Conservation (phyloP, 1,140 invertebrate species). For the Trichogramma pretiosum region DNA sequence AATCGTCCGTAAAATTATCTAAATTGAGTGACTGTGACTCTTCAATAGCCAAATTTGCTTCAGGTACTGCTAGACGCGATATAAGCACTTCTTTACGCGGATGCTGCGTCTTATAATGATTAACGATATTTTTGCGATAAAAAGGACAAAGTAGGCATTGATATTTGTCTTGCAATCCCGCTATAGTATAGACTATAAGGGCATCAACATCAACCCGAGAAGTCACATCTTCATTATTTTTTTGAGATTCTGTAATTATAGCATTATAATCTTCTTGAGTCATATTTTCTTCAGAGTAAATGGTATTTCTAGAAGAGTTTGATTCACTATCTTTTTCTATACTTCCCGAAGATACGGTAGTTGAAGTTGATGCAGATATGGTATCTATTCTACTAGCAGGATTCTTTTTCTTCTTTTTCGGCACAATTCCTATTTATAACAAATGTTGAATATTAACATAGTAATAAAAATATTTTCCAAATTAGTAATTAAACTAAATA, state of each 20-base stretch:
- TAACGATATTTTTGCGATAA: conserved; percentile 52
- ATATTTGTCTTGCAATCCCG: conserved; percentile 33
- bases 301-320: neutral
- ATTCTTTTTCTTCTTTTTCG: conserved; percentile 32
- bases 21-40: conserved; percentile 28
- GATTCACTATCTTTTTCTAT: neutral
- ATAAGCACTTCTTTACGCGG: conserved; percentile 55
- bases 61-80: conserved; percentile 46
- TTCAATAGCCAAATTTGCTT: conserved; percentile 43
- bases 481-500: too few relatives aligned
- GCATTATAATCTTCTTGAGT: neutral
- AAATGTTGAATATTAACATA: neutral
- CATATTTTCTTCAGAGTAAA: neutral
- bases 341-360: too few relatives aligned
- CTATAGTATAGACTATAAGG: conserved; percentile 30
- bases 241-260: neutral
- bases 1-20: too few relatives aligned
- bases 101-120: conserved; percentile 57
- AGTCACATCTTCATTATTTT: conserved; percentile 15
- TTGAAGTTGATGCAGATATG: too few relatives aligned
- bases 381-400: conserved; percentile 6
- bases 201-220: conserved; percentile 12
- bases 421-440: conserved; percentile 22
- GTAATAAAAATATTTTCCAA: too few relatives aligned
- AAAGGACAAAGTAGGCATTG: conserved; percentile 53